Percentiles rank a stretch among this genome's conserved stretches.
These are phyloP conservation scores for Clangula hyemalis DNA, from an alignment of 2,797 vertebrate genomes.

Conservation along the genomic window DNA sequence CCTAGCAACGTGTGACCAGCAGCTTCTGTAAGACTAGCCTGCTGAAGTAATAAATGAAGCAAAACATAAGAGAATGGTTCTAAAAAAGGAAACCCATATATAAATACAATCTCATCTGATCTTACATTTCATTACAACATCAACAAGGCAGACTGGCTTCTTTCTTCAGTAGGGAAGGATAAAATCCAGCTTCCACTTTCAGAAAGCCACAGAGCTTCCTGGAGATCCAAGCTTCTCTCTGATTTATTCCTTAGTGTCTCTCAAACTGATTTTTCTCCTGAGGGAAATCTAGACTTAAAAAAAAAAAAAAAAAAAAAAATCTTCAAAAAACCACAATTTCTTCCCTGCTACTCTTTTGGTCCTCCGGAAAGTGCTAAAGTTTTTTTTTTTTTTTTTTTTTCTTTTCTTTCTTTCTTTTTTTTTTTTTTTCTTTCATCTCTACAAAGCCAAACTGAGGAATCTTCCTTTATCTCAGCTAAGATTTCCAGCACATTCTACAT, in stretches of 20 bases:
- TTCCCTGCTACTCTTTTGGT: background rate
- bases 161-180: background rate
- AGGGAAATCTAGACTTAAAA: constrained; percentile 11
- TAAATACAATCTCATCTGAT: background rate
- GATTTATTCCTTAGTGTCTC: background rate
- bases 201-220: background rate
- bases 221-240: background rate
- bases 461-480: background rate
- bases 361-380: background rate
- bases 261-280: background rate
- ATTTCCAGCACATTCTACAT: background rate
- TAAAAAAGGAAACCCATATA: background rate
- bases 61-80: background rate
- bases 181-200: background rate
- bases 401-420: background rate
- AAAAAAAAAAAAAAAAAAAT: background rate
- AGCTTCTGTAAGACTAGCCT: background rate
- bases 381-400: background rate
- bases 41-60: background rate
- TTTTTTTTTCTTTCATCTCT: background rate
- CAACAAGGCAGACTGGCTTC: background rate
- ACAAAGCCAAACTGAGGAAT: background rate
- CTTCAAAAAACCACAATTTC: background rate
- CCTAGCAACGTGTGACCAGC: background rate
- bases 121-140: background rate